Evolutionary conservation across 2,888 invertebrate species (phyloP), one percentile per base, ranked within the genome.

Genomic region (Polietes domitor): DNA sequence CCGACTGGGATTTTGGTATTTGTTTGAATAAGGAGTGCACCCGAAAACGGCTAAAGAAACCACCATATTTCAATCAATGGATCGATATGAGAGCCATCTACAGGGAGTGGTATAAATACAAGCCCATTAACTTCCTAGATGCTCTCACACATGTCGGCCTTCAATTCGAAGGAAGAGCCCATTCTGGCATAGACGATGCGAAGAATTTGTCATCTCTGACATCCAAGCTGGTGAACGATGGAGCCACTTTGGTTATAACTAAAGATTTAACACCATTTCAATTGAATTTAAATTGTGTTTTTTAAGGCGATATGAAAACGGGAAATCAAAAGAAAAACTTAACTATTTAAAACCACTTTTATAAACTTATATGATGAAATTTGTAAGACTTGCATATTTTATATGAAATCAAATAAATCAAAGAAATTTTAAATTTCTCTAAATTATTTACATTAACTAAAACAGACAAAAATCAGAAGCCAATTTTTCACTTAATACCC

Each of bases 171-270:
- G 95, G 95, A 6, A 92, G 93, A 70, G 92, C 94, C 85, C 94
- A 95, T 88, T 94, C 94, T 65, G 95, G 95, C 47, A 91, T 94
- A 43, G 93, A 94, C 90, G 95, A 95, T 91, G 93, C 95, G 15
- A 92, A 93, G 86, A 95, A 95, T 89, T 94, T 95, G 65, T 94
- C 94, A 12, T 91, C 90, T 58, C 90, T 95, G 76, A 93, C 94
- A 41, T 93, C 92, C 87, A 93, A 93, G 90, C 93, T 95, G 93
- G 92, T 94, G 32, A 87, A 89, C 74, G 94, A 94, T 89, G 94
- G 94, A 19, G 93, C 93, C 85, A 87, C 92, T 21, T 89, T 94
- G 86, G 89, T 90, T 80, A 92, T 94, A 71, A 94, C 94, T 63
- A 93, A 91, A 87, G 92, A 92, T 86, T 86, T 92, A 77, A 90